Evolutionary conservation across 2,797 vertebrate species (phyloP), one percentile per base, ranked within the genome.

Genomic region (Prunella strophiata): DNA sequence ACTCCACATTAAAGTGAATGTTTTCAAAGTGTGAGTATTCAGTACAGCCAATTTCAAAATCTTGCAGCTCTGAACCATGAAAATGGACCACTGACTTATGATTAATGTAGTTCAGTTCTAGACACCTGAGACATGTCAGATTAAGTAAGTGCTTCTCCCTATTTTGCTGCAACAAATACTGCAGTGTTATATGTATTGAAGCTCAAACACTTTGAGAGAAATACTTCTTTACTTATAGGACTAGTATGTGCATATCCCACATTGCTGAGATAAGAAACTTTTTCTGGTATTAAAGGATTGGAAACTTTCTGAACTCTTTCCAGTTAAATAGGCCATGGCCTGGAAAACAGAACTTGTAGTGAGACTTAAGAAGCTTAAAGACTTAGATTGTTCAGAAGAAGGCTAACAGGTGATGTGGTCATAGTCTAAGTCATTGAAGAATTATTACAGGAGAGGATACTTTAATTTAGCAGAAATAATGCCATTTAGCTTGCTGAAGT

Each of bases 351-450:
- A 85, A 85, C 79, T 79, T 81, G 19, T 43, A 75, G 79, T 55
- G 81, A 77, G 75, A 55, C 72, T 85, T 94, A 94, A 95, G 93
- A 81, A 86, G 93, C 86, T 96, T 92, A 94, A 85, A 85, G 68
- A 91, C 58, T 96, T 95, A 88, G 61, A 85, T 92, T 89, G 15
- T 90, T 75, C 66, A 81, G 59, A 83, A 72, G 89, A 59, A 63
- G 75, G 66, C 89, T 91, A 88, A 80, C 89, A 89, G 79, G 87
- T 92, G 84, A 92, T 93, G 51, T 93, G 65, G 32, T 91, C 7
- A 1, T 52, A 66, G n/a, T 51, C 58, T 78, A 72, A 95, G 57
- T 75, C 79, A 79, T 47, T 85, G 76, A 89, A 86, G 73, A 84
- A 55, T 72, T 94, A 65, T 73, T 84, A 63, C 42, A 75, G 62